These are phyloP conservation scores for Melinopterus prodromus DNA, from an alignment of 2,888 invertebrate species.

Conservation along the genomic window DNA sequence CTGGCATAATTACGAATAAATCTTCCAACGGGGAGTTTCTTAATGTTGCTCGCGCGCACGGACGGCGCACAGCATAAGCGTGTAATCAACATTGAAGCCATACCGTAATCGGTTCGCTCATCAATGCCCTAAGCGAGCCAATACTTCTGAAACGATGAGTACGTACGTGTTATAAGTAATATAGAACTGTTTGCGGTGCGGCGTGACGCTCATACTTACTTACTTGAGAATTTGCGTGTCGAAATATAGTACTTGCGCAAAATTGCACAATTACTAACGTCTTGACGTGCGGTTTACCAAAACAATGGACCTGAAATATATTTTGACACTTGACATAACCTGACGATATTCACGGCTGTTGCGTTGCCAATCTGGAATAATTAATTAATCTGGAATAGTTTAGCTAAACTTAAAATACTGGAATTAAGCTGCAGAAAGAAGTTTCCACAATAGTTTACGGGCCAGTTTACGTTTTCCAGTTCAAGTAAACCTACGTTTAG, in stretches of 20 bases:
- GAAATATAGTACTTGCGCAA: not conserved
- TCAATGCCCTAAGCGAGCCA: not conserved
- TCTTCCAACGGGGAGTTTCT: constrained; percentile 56
- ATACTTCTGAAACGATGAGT: not conserved
- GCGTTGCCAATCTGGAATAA: too few relatives aligned
- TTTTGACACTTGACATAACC: not conserved
- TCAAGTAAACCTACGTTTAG: too few relatives aligned
- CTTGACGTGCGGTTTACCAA: not conserved
- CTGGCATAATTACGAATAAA: constrained; percentile 66
- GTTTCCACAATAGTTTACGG: too few relatives aligned
- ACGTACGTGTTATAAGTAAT: not conserved
- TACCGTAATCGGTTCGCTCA: constrained; percentile 24
- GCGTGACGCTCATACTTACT: not conserved
- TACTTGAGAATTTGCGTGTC: constrained; percentile 18
- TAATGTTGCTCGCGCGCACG: constrained; percentile 42
- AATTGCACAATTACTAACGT: not conserved
- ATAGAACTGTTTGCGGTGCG: not conserved
- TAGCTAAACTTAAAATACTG: too few relatives aligned
- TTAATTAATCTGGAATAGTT: too few relatives aligned
- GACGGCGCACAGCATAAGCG: constrained; percentile 51
- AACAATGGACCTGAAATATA: not conserved
- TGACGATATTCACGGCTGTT: too few relatives aligned
- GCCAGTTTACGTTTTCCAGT: too few relatives aligned
- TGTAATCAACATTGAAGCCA: constrained; percentile 54
- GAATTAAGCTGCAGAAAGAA: too few relatives aligned